Evolutionary conservation across 2,888 invertebrate species (phyloP), one percentile per base, ranked within the genome.

Genomic region (Barypeithes pellucidus): DNA sequence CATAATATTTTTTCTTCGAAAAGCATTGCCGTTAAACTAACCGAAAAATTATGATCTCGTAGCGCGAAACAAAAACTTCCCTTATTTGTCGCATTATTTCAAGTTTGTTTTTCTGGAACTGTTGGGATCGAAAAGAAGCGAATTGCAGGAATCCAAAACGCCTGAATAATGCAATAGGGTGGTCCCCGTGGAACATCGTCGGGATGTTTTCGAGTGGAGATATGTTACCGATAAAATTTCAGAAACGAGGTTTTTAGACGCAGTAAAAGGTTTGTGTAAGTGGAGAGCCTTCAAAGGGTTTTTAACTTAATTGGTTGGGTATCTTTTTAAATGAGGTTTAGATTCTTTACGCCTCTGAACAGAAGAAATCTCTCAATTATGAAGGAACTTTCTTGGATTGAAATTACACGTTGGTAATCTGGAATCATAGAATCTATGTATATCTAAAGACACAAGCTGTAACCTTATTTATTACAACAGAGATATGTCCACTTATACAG

Each of bases 121-220:
- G 16, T 57, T 14, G 45, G 47, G 63, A 59, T 43, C 57, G 65
- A 71, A 59, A 57, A 65, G 47, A 65, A 47, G 65, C 45, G 65
- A 71, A 63, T 71, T 71, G 70, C 70, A 71, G 63, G 63, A 71
- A 71, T 71, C 70, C 65, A 71, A 71, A 71, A 71, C 43, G 70
- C 45, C 33, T 71, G 65, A 71, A 71, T 71, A 71, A 71, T 71
- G 70, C 70, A 71, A 65, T 59, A 67, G 67, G 67, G 59, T 67
- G 47, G 67, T 62, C 62, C 52, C 62, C 45, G 70, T 33, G 59
- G 62, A 62, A 54, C 62, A 62, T 62, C 41, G 70, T 71, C 65
- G 59, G 59, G 70, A 65, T 71, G 70, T 59, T 71, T 65, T 71
- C 9, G 70, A 71, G 65, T 71, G 70, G 70, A 71, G 65, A 71